Base-by-base conservation (phyloP, 2,113 vertebrate species). In the Damaliscus lunatus region DNA sequence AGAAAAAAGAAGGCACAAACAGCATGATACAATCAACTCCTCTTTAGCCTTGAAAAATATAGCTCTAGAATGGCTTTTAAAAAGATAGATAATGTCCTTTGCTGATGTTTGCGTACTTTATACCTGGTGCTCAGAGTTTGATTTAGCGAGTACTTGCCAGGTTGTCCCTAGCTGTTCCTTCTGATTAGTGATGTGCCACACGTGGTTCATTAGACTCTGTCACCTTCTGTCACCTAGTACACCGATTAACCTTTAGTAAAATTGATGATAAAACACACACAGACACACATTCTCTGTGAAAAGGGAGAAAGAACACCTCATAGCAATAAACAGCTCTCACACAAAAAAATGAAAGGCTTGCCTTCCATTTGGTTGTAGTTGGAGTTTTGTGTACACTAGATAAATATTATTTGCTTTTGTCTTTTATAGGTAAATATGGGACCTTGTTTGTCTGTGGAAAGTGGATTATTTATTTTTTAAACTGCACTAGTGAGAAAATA, bases 171-270 rank as follows among this genome's bases (percentile, higher is more conserved):
- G 87, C 62, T 81, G 57, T 77, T 92, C 43, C 62, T 95, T 92
- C 59, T 78, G 59, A 60, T 64, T 36, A 59, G 40, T 52, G 81
- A 59, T 15, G 14, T 14, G 40, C 6, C 40, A 4, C 48, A 91
- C 77, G 21, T 4, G 59, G 53, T 82, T 91, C 89, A 62, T 97
- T 96, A 96, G 55, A 57, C 78, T 80, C 27, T 80, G 77, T 55
- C 55, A 55, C 43, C 11, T 96, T 94, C 91, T 74, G 43, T 67
- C 77, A 91, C 27, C 78, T 87, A 93, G 36, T 27, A n/a, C 9
- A 40, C 71, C 85, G 43, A 94, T 83, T 96, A 88, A 91, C 86
- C 96, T 94, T 93, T 97, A 96, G 31, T 62, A 93, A 91, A 97
- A 91, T 0, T 86, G 74, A 88, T 60, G 95, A 46, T 29, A 52